phyloP scores from a whole-genome alignment of 2,888 invertebrate species.

The Ischnus inquisitorius region DNA sequence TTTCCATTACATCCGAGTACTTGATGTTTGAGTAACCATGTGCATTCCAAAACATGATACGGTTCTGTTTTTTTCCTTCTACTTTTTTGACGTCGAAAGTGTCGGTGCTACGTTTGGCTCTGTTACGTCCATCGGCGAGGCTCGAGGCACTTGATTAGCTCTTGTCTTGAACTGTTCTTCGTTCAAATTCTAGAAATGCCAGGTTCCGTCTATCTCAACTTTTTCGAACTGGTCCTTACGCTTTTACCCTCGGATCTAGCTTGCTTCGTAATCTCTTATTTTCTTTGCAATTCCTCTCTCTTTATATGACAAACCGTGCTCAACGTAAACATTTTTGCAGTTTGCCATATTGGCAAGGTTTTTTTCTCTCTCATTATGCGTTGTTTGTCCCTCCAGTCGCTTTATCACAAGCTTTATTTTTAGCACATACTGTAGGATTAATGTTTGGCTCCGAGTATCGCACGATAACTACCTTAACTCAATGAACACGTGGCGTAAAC shows the following conservation, averaged over 20 bases:
- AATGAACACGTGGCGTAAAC: too few relatives aligned
- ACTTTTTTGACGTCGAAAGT: constrained; percentile 15
- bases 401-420: constrained; percentile 2
- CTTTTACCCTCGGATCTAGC: constrained; percentile 29
- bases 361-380: constrained; percentile 5
- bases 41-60: constrained; percentile 10
- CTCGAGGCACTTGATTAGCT: neutral
- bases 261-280: constrained; percentile 25
- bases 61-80: neutral
- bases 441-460: too few relatives aligned
- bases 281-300: constrained; percentile 24
- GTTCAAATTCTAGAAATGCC: constrained; percentile 28
- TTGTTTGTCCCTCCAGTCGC: constrained; percentile 1
- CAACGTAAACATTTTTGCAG: constrained; percentile 31
- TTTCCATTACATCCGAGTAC: too few relatives aligned
- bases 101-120: neutral
- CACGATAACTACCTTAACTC: too few relatives aligned
- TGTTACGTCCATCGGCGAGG: constrained; percentile 14
- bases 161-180: constrained; percentile 19
- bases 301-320: constrained; percentile 26
- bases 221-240: constrained; percentile 27
- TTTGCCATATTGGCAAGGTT: neutral
- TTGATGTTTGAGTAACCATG: constrained; percentile 7
- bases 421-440: too few relatives aligned
- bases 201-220: constrained; percentile 37